These are phyloP conservation scores for Siniperca scherzeri DNA, from an alignment of 2,797 vertebrate species.

Conservation along the genomic window DNA sequence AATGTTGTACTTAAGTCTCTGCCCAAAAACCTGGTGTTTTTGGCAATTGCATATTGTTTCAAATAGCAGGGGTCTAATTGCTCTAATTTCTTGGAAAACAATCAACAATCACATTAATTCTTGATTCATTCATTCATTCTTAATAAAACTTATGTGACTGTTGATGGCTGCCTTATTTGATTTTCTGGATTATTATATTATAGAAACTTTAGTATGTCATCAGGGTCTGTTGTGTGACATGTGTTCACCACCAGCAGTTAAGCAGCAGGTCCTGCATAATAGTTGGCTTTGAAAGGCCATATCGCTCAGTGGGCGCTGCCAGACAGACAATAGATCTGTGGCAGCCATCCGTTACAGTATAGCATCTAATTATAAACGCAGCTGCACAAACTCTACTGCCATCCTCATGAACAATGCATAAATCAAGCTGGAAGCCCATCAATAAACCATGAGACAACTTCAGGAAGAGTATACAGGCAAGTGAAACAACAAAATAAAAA, in stretches of 20 bases:
- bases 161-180: background rate
- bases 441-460: background rate
- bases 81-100: constrained; percentile 2
- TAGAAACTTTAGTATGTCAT: background rate
- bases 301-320: background rate
- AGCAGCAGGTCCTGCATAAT: constrained; percentile 2
- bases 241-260: background rate
- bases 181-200: background rate
- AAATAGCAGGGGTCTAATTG: background rate
- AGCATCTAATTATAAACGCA: constrained; percentile 24
- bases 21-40: background rate
- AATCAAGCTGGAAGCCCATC: background rate
- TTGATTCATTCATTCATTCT: background rate
- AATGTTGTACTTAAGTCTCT: background rate
- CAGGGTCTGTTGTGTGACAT: background rate
- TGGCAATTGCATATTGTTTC: background rate
- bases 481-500: background rate
- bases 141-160: background rate
- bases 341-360: constrained; percentile 40
- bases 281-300: constrained; percentile 15
- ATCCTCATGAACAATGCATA: background rate
- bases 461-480: background rate
- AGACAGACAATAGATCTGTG: constrained; percentile 32
- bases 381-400: constrained; percentile 13
- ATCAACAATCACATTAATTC: background rate